A percentile compares a stretch with the other conserved stretches of the same genome.
Conservation (phyloP, 2,113 vertebrate species). For the Girardinichthys multiradiatus region DNA sequence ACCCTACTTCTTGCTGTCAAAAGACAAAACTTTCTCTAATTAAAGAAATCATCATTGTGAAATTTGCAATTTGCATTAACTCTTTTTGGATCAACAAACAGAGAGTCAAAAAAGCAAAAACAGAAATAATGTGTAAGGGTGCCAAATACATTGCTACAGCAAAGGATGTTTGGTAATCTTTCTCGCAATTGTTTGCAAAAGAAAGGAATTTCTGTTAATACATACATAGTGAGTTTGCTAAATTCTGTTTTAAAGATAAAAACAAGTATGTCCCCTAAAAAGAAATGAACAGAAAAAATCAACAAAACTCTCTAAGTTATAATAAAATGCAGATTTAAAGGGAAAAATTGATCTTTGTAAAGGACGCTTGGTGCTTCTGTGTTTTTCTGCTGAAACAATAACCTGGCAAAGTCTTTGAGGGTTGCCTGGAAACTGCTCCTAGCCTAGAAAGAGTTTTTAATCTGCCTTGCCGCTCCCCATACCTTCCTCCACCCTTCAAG, state of each 20-base stretch:
- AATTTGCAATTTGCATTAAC: too few relatives aligned
- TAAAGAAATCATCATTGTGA: too few relatives aligned
- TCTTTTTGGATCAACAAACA: too few relatives aligned
- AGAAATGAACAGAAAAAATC: background rate
- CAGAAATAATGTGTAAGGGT: background rate
- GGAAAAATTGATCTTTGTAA: background rate
- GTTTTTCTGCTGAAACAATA: background rate
- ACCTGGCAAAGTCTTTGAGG: background rate
- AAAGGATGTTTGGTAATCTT: background rate
- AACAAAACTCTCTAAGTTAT: background rate
- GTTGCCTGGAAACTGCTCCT: constrained; percentile 18
- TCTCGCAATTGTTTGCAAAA: background rate
- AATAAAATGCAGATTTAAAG: background rate
- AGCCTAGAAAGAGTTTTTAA: background rate
- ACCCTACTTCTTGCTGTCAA: background rate
- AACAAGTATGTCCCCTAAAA: background rate
- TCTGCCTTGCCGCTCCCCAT: background rate
- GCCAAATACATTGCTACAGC: background rate
- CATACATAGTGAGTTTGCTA: background rate
- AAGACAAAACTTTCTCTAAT: too few relatives aligned
- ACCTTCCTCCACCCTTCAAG: background rate
- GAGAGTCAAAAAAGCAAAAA: background rate
- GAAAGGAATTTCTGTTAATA: background rate
- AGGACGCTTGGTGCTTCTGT: background rate
- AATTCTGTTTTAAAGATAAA: background rate